Evolutionary conservation across 1,140 invertebrate species (phyloP).

Genomic region (Solen grandis): DNA sequence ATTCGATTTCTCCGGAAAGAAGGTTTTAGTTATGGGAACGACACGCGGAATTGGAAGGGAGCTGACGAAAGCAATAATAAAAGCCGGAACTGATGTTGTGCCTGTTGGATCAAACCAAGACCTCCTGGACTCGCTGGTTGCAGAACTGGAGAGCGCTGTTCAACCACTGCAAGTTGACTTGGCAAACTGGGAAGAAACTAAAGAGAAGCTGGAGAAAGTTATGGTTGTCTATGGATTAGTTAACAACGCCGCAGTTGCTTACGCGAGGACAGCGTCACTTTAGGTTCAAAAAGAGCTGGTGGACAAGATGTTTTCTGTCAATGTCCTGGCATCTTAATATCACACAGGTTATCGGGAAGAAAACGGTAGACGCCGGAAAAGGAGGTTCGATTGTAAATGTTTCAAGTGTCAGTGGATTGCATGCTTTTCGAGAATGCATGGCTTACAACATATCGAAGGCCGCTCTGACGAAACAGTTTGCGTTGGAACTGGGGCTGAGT

Average conservation of each 20-base stretch:
- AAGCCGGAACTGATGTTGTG: not conserved
- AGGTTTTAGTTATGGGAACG: conserved; percentile 5
- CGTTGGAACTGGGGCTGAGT: conserved; percentile 90
- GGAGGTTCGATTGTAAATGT: conserved; percentile 93
- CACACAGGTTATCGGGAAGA: conserved; percentile 85
- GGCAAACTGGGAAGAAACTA: conserved; percentile 88
- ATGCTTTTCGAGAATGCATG: conserved; percentile 87
- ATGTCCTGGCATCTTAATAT: conserved; percentile 93
- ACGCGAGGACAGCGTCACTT: conserved; percentile 84
- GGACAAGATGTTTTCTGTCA: conserved; percentile 89
- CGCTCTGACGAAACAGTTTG: conserved; percentile 87
- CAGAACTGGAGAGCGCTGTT: conserved; percentile 82
- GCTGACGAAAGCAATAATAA: not conserved
- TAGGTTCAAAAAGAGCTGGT: conserved; percentile 85
- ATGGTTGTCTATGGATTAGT: conserved; percentile 88
- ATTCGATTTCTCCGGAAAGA: conserved; percentile 17
- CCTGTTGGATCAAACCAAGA: not conserved
- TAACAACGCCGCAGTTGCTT: conserved; percentile 89
- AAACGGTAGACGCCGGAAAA: conserved; percentile 85
- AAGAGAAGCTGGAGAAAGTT: conserved; percentile 82
- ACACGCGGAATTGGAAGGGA: conserved; percentile 14
- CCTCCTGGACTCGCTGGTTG: not conserved
- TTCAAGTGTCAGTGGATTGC: conserved; percentile 88
- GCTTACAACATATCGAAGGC: conserved; percentile 87
- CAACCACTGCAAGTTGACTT: conserved; percentile 87